phyloP scores from a whole-genome alignment of 1,140 invertebrate species.

The Cotesia glomerata region DNA sequence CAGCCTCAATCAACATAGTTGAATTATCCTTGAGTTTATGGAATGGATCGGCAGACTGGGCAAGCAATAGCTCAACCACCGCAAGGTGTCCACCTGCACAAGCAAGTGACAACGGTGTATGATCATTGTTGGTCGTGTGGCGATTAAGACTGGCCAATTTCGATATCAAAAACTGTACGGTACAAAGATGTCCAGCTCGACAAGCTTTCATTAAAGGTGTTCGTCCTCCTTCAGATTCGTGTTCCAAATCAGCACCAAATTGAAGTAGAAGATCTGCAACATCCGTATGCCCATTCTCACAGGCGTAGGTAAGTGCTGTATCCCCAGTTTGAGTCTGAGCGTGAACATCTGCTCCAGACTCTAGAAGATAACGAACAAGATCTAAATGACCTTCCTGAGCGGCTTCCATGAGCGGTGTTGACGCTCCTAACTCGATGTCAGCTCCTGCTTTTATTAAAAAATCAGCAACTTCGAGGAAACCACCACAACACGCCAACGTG shows the following conservation, averaged over 20 bases:
- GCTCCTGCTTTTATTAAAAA: conserved; percentile 95
- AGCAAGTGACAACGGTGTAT: conserved; percentile 95
- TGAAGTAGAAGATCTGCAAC: conserved; percentile 86
- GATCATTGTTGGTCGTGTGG: conserved; percentile 96
- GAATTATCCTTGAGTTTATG: conserved; percentile 98
- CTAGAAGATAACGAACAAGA: conserved; percentile 86
- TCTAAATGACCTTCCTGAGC: conserved; percentile 96
- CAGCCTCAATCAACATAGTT: conserved; percentile 97
- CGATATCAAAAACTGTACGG: conserved; percentile 93
- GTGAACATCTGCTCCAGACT: conserved; percentile 87
- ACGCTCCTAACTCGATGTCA: conserved; percentile 93
- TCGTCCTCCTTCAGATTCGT: conserved; percentile 91
- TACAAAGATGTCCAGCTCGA: conserved; percentile 96
- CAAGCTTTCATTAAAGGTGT: conserved; percentile 99
- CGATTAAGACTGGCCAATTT: conserved; percentile 93
- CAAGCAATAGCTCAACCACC: conserved; percentile 90
- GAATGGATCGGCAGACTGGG: conserved; percentile 91
- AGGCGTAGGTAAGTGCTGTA: conserved; percentile 96
- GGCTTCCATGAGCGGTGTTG: conserved; percentile 97
- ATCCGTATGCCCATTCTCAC: conserved; percentile 96
- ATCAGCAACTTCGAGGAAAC: conserved; percentile 96
- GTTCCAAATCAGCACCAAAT: conserved; percentile 91
- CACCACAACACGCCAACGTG: conserved; percentile 95
- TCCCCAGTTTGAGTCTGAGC: conserved; percentile 93
- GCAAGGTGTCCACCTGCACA: conserved; percentile 94